phyloP scores from a whole-genome alignment of 2,797 vertebrate species.

The Eutrigla gurnardus region DNA sequence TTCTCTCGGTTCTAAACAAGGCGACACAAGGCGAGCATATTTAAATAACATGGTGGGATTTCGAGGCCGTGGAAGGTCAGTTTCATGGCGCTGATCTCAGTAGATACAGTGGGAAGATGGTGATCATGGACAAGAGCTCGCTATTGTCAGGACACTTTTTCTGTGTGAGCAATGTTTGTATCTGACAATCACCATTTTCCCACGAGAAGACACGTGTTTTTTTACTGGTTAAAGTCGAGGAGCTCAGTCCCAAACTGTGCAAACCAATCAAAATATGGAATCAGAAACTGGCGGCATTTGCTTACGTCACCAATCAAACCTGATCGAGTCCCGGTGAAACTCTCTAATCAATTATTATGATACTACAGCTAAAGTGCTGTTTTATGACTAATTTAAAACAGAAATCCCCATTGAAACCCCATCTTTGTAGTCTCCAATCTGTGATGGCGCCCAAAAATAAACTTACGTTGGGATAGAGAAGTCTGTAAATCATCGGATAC shows the following conservation, averaged over 20 bases:
- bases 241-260: not conserved
- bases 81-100: constrained; percentile 7
- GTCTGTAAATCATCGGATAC: no score
- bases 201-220: no score
- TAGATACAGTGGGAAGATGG: constrained; percentile 29
- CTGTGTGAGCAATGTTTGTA: no score
- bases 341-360: no score
- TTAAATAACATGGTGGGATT: constrained; percentile 21
- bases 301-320: not conserved
- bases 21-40: not conserved
- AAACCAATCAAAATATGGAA: not conserved
- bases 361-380: no score
- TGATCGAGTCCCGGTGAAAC: not conserved
- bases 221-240: no score
- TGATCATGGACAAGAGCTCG: constrained; percentile 49
- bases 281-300: not conserved
- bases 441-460: no score
- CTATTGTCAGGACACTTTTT: not conserved
- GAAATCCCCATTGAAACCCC: no score
- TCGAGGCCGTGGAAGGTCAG: constrained; percentile 24
- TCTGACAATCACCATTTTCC: no score
- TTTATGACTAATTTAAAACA: no score
- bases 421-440: no score
- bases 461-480: no score
- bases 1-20: not conserved